Evolutionary conservation across 2,888 invertebrate genomes (phyloP).

Genomic region (Mesorhabditis sp.): DNA sequence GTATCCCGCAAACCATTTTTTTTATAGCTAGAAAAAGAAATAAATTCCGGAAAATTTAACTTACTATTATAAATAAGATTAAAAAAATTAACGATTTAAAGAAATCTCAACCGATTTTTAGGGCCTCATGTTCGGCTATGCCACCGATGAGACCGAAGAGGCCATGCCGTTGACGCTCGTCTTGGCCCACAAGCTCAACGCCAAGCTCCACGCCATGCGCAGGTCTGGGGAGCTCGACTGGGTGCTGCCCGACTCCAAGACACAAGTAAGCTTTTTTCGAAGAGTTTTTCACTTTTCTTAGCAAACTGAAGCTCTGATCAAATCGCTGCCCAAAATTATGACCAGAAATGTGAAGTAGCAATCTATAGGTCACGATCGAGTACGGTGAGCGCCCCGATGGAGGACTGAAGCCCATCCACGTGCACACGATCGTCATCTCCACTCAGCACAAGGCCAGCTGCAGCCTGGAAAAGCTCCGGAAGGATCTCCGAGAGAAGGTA

Average conservation of each 20-base stretch:
- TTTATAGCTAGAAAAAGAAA: too few species aligned
- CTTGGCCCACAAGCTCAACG: conserved; percentile 83
- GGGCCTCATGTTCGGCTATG: conserved; percentile 97
- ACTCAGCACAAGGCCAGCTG: conserved; percentile 92
- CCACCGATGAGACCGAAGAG: conserved; percentile 92
- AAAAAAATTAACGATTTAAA: background rate
- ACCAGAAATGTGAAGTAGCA: background rate
- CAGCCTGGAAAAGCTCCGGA: conserved; percentile 64
- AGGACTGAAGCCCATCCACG: conserved; percentile 68
- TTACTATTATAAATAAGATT: background rate
- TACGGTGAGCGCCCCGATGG: conserved; percentile 74
- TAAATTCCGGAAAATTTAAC: background rate
- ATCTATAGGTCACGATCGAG: conserved; percentile 83
- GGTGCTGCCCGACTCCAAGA: conserved; percentile 92
- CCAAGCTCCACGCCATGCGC: conserved; percentile 81
- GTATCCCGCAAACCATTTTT: too few species aligned
- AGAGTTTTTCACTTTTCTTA: background rate
- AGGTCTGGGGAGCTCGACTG: conserved; percentile 85
- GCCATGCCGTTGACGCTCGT: conserved; percentile 92
- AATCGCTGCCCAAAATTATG: too few species aligned
- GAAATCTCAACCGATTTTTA: conserved; percentile 60
- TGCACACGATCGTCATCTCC: conserved; percentile 94
- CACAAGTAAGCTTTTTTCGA: conserved; percentile 68
- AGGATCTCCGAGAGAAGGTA: conserved; percentile 65
- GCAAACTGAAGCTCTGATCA: too few species aligned